A percentile compares a stretch with the other conserved stretches of the same genome.
Evolutionary conservation across 30 jellyfish, hydroid and myxozoan genomes (phyloP).

Genomic region (Hydra vulgaris): DNA sequence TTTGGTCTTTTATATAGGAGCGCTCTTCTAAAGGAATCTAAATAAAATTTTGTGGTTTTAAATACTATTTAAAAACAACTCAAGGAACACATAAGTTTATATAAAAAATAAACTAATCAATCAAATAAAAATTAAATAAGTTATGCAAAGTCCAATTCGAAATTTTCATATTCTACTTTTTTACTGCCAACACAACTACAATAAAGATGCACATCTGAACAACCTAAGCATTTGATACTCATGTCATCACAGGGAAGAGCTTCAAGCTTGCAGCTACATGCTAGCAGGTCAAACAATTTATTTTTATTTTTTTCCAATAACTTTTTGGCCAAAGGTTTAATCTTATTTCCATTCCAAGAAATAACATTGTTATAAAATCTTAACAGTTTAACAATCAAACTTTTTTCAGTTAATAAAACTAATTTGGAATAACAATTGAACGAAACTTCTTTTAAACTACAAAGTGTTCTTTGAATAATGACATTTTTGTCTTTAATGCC

Average conservation of each 20-base stretch:
- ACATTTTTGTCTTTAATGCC: neutral
- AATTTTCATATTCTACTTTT: neutral
- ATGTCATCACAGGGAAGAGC: neutral
- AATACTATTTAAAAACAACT: too few species aligned
- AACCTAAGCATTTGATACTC: neutral
- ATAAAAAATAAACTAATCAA: too few species aligned
- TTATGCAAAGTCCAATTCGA: neutral
- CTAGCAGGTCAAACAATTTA: neutral
- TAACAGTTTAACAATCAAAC: neutral
- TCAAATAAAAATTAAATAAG: too few species aligned
- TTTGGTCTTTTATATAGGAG: neutral
- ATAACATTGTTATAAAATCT: neutral
- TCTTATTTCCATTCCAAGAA: too few species aligned
- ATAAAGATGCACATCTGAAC: neutral
- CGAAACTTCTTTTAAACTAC: neutral
- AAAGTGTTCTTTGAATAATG: neutral
- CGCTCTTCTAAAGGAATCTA: neutral
- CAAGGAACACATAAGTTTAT: neutral
- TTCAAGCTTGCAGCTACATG: neutral
- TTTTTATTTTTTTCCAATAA: neutral
- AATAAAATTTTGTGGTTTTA: neutral
- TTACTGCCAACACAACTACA: neutral
- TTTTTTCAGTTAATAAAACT: neutral
- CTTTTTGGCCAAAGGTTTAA: neutral
- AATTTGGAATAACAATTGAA: neutral